Percentiles rank a stretch among this genome's conserved stretches.
Conservation (phyloP, 2,113 vertebrate species). For the Periophthalmus modestus region DNA sequence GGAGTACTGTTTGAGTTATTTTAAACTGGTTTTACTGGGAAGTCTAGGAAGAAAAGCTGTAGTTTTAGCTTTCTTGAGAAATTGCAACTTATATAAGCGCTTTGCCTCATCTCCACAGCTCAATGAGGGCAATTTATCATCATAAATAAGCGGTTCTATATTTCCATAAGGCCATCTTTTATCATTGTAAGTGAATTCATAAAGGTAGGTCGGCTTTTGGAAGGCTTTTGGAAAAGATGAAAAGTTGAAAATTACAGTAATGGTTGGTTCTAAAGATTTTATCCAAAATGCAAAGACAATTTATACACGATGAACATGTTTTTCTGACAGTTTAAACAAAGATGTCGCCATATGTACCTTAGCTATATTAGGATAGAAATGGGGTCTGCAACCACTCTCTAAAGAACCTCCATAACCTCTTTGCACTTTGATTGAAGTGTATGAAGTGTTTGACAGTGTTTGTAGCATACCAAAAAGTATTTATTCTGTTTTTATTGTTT, state of each 20-base stretch:
- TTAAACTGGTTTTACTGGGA: background rate
- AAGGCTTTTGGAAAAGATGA: background rate
- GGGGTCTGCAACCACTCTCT: too few relatives aligned
- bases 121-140: slow-evolving; percentile 50
- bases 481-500: too few relatives aligned
- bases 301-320: background rate
- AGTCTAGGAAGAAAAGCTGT: background rate
- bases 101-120: slow-evolving; percentile 13
- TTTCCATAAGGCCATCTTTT: slow-evolving; percentile 44
- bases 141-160: slow-evolving; percentile 40
- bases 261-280: background rate
- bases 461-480: too few relatives aligned
- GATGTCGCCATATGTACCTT: too few relatives aligned
- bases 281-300: background rate
- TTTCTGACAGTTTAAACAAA: background rate
- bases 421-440: too few relatives aligned
- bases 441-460: too few relatives aligned
- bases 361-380: too few relatives aligned
- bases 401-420: too few relatives aligned
- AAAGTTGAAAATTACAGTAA: too few relatives aligned
- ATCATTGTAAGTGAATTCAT: slow-evolving; percentile 36
- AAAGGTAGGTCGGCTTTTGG: slow-evolving; percentile 19
- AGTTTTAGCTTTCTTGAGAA: background rate
- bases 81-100: slow-evolving; percentile 26
- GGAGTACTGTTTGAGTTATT: background rate